Evolutionary conservation across 2,888 invertebrate genomes (phyloP).

Genomic region (Eupithecia inturbata): DNA sequence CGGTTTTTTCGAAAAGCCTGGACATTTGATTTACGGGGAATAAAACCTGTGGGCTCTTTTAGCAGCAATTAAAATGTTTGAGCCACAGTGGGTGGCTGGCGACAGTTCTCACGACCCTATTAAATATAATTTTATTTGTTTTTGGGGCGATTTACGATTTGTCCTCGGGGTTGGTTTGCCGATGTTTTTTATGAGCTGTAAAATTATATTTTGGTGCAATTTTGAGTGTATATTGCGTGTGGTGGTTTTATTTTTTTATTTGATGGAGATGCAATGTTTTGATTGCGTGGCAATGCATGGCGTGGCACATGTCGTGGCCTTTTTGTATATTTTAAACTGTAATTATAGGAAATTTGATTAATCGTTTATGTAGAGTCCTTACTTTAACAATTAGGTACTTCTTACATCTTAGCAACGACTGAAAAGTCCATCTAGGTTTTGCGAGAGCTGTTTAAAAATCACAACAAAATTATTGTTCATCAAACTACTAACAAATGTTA

Average conservation of each 20-base stretch:
- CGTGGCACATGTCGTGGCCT: no score
- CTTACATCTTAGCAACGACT: no score
- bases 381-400: no score
- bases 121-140: conserved; percentile 82
- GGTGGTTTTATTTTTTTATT: neutral
- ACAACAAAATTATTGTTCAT: no score
- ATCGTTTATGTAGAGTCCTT: no score
- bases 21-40: conserved; percentile 80
- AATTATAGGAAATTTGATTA: no score
- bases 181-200: conserved; percentile 11
- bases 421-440: no score
- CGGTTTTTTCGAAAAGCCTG: conserved; percentile 55
- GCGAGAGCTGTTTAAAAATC: no score
- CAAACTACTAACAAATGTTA: no score
- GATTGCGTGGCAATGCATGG: no score
- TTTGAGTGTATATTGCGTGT: neutral
- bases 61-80: conserved; percentile 83
- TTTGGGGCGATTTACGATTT: conserved; percentile 64
- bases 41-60: conserved; percentile 77
- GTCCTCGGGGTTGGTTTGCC: conserved; percentile 45
- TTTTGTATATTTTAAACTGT: no score
- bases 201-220: conserved; percentile 7
- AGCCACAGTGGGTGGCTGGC: conserved; percentile 82
- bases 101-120: conserved; percentile 83
- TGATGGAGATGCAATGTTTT: neutral